Base-by-base conservation (phyloP, 2,888 invertebrate species). In the Rhaphigaster nebulosa region DNA sequence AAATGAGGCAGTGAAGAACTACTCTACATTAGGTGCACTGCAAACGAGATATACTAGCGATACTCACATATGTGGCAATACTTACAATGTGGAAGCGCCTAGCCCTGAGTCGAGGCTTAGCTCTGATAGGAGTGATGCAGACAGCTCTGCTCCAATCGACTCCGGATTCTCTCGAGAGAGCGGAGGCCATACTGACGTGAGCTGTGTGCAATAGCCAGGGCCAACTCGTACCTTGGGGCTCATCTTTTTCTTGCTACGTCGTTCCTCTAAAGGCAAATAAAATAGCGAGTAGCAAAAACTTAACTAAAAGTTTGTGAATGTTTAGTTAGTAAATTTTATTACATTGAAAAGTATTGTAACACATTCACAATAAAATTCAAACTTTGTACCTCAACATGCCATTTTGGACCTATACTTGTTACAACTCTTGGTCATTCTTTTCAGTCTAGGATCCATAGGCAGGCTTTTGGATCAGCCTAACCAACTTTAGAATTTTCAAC, bases 121-220 rank as follows among this genome's bases (percentile, higher is more conserved):
- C 94, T 97, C 97, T 0, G 97, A 97, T 94, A 96, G 97, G 93
- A 97, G 95, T 52, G 98, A 98, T 92, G 96, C 96, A 94, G 99
- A 98, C 93, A 99, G 95, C 94, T 99, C 99, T 41, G 97, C 96
- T 90, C 98, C 98, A 92, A 99, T 95, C 52, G 98, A 98, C 93
- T 98, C 98, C 88, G 95, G 95, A 92, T 96, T 95, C 91, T 94
- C 94, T 34, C 92, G 88, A 0, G 38, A 56, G 18, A 80, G 87
- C 4, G 90, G 90, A 56, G 91, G 91, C 87, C 91, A 84, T 6
- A 95, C 95, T 29, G 95, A 95, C 93, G 96, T 95, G 90, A 96
- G 96, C 91, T 95, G 93, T 6, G 95, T 95, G 1, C 95, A 94
- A 93, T 95, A 95, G 93, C 96, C 95, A 0, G 96, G 95, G 92